Percentiles rank a stretch among this genome's conserved stretches.
Conservation (phyloP, 2,888 invertebrate genomes). For the Cerceris ruficornis region DNA sequence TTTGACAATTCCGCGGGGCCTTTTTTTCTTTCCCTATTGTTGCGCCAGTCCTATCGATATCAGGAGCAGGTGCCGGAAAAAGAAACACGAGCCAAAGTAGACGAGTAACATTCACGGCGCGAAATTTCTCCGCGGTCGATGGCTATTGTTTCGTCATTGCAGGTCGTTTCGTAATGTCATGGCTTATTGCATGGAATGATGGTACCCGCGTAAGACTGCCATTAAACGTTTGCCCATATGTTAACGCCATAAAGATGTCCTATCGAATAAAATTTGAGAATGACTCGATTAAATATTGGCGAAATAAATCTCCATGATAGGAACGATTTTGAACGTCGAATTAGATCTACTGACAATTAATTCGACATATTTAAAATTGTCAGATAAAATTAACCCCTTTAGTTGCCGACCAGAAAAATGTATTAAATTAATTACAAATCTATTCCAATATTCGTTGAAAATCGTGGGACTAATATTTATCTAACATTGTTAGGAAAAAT, state of each 20-base stretch:
- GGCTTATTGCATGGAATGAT: constrained; percentile 47
- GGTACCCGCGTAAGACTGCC: constrained; percentile 22
- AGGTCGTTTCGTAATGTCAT: constrained; percentile 57
- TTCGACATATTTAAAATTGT: no score
- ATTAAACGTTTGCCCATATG: neutral
- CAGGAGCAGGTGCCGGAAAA: constrained; percentile 39
- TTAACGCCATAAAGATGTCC: neutral
- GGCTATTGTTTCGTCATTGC: constrained; percentile 57
- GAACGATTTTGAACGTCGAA: neutral
- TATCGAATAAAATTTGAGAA: neutral
- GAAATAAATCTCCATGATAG: neutral
- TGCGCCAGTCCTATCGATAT: no score
- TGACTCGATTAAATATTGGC: neutral
- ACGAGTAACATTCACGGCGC: constrained; percentile 33
- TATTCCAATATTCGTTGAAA: no score
- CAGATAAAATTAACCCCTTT: no score
- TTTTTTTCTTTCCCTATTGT: no score
- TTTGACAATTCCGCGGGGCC: neutral
- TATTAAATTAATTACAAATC: no score
- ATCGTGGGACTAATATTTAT: no score
- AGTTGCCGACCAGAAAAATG: no score
- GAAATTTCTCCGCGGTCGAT: constrained; percentile 59
- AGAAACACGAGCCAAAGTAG: constrained; percentile 25
- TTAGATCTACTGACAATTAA: neutral
- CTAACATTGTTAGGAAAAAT: no score